These are phyloP conservation scores for Onychomys arenicola DNA, from an alignment of 2,797 vertebrate species.

Conservation along the genomic window DNA sequence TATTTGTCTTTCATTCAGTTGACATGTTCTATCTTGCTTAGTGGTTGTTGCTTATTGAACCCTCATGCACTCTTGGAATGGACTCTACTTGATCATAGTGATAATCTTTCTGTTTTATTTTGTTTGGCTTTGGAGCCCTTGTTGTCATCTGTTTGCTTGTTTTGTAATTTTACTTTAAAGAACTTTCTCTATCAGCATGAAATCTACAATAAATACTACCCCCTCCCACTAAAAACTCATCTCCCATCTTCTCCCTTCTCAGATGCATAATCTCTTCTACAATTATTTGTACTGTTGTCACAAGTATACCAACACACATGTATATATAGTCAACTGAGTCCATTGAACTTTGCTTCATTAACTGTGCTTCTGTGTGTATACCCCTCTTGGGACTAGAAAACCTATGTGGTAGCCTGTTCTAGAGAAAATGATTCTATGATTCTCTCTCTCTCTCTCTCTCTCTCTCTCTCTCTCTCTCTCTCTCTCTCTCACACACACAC, in stretches of 20 bases:
- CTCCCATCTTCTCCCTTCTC: background rate
- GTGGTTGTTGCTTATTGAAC: background rate
- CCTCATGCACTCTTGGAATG: no score
- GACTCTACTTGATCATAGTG: background rate
- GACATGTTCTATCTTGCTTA: background rate
- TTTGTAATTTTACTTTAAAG: background rate
- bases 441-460: background rate
- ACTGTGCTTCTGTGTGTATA: background rate
- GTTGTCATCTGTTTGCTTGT: background rate
- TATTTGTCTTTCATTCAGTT: background rate
- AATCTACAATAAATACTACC: background rate
- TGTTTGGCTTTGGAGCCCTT: background rate
- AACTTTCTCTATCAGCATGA: background rate
- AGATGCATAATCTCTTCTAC: background rate
- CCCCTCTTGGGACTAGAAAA: background rate
- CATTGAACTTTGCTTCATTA: background rate
- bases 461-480: background rate
- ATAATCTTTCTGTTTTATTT: background rate
- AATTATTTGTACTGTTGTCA: background rate
- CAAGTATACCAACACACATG: background rate
- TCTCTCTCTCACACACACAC: background rate
- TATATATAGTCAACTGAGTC: background rate
- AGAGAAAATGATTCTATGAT: background rate
- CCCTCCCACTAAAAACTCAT: background rate
- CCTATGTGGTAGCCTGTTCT: background rate